These are phyloP conservation scores for Drosophila subquinaria DNA, from an alignment of 2,888 invertebrate genomes.

Conservation along the genomic window DNA sequence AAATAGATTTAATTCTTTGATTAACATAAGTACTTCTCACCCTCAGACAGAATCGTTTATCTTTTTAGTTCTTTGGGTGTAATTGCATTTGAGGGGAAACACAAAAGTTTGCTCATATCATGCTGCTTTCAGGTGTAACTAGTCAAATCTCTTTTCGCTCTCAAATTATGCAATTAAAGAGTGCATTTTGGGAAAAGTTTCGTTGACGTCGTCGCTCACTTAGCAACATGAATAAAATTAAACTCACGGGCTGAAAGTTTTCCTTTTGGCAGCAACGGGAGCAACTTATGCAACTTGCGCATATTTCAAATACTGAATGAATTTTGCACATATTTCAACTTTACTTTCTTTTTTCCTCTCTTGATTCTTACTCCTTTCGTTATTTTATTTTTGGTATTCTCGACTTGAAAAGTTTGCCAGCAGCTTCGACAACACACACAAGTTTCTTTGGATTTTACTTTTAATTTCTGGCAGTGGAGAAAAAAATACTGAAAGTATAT, in stretches of 20 bases:
- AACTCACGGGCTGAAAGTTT: conserved; percentile 75
- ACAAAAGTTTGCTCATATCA: conserved; percentile 21
- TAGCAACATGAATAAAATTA: conserved; percentile 79
- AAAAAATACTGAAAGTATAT: conserved; percentile 18
- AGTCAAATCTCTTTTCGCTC: conserved; percentile 63
- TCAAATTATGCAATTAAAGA: conserved; percentile 80
- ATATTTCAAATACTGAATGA: conserved; percentile 81
- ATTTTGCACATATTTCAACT: conserved; percentile 83
- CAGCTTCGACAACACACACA: conserved; percentile 24
- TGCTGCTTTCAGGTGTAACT: conserved; percentile 63
- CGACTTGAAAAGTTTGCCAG: conserved; percentile 56
- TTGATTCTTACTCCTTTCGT: conserved; percentile 1
- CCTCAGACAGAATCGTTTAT: conserved; percentile 1
- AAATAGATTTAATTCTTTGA: conserved; percentile 22
- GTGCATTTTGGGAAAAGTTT: conserved; percentile 66
- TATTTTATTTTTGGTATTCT: conserved; percentile 27
- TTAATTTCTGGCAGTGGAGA: conserved; percentile 61
- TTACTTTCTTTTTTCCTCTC: conserved; percentile 50
- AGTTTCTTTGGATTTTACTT: conserved; percentile 64
- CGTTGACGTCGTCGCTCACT: conserved; percentile 66
- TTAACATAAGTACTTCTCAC: conserved; percentile 12
- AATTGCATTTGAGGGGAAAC: background rate
- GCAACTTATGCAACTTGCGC: conserved; percentile 69
- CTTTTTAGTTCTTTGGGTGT: background rate
- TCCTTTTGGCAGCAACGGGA: conserved; percentile 55